Base-by-base conservation (phyloP, 2,797 vertebrate genomes). In the Zenarchopterus dispar region DNA sequence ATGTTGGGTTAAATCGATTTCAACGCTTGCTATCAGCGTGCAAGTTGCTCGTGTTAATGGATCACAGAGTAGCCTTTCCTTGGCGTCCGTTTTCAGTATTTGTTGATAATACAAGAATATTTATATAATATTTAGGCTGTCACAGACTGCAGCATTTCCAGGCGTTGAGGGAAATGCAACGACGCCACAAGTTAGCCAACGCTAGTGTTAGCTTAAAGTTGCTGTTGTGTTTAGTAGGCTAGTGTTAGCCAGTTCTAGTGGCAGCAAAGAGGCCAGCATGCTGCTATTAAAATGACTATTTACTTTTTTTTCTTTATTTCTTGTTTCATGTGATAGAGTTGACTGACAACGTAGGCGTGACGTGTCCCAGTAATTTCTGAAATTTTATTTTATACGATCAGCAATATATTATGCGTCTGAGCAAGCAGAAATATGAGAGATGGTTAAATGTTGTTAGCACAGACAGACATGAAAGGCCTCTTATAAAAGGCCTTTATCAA, bases 131-230 rank as follows among this genome's bases (percentile, higher is more conserved):
- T 0, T 17, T 17, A n/a, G 4, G 0, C 39, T 26, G 10, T 4
- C 4, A 6, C 11, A 6, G 10, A 6, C 13, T 42, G 18, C 2
- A 33, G 50, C 21, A 54, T 51, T n/a, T 51, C 36, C 33, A 24
- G 18, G 22, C 39, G 62, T 22, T 71, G 56, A 57, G 62, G 39
- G 55, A 88, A 89, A 85, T 84, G 73, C 43, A 81, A 91, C 90
- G 89, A 92, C 91, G 91, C 91, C 91, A 92, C 87, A 92, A 89
- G 82, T 89, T 82, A 80, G 87, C 80, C 19, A 8, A 19, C 59
- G 82, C 84, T 81, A 75, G 67, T 46, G 64, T 63, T 45, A 59
- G 56, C 53, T 62, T 17, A 18, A 17, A 60, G 47, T 61, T 66
- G 60, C 23, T 62, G 51, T 59, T 56, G 69, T 54, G 24, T 67